Evolutionary conservation across 2,888 invertebrate genomes (phyloP).

Genomic region (Cosmia pyralina): DNA sequence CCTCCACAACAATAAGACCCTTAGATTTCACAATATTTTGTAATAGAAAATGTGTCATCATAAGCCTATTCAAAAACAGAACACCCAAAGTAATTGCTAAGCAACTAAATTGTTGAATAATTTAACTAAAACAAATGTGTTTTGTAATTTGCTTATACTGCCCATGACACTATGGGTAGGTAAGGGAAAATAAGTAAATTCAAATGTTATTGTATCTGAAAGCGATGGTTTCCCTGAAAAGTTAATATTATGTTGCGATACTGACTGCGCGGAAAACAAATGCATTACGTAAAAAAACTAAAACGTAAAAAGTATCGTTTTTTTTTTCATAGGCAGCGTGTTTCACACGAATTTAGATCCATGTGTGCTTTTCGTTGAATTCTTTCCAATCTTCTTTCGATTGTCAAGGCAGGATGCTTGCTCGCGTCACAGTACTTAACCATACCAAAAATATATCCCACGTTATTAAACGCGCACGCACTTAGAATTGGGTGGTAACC

Average conservation of each 20-base stretch:
- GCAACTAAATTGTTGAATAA: background rate
- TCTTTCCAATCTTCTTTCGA: background rate
- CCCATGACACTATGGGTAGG: background rate
- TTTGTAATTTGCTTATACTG: background rate
- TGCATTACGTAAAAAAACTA: too few species aligned
- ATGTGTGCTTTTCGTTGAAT: background rate
- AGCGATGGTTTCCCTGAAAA: slow-evolving; percentile 11
- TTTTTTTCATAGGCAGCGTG: background rate
- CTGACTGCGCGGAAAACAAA: background rate
- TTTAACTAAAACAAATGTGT: background rate
- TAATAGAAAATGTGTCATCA: slow-evolving; percentile 7
- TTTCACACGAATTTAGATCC: background rate
- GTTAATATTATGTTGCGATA: background rate
- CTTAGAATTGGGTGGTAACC: slow-evolving; percentile 3
- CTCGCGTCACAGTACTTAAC: background rate
- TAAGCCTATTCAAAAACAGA: background rate
- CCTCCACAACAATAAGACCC: too few species aligned
- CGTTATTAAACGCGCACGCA: too few species aligned
- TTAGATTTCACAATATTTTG: slow-evolving; percentile 19
- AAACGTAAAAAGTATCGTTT: too few species aligned
- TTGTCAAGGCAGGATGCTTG: background rate
- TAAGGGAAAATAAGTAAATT: background rate
- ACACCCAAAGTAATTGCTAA: background rate
- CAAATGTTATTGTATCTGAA: background rate
- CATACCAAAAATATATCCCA: background rate